These are phyloP conservation scores for Bombus terrestris DNA, from an alignment of 1,140 invertebrate genomes.

Conservation along the genomic window DNA sequence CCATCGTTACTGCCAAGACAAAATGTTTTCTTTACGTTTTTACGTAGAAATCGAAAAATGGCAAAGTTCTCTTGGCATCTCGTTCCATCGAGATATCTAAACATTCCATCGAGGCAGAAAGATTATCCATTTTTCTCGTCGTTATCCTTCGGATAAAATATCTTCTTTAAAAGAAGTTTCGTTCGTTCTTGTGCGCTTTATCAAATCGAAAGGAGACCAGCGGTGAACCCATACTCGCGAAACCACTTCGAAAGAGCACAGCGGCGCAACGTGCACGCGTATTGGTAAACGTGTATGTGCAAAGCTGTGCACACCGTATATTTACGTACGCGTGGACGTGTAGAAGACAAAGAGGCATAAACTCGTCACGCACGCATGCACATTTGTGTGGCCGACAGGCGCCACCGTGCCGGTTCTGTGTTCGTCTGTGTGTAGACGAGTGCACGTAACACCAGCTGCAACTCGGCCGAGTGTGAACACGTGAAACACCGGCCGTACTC, in stretches of 20 bases:
- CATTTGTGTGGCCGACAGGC: constrained; percentile 77
- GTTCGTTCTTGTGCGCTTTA: background rate
- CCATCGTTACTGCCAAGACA: too few species aligned
- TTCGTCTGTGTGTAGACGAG: constrained; percentile 3
- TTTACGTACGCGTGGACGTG: constrained; percentile 34
- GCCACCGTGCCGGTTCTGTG: constrained; percentile 69
- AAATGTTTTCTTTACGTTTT: too few species aligned
- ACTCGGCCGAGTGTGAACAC: constrained; percentile 42
- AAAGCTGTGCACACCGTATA: background rate
- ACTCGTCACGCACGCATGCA: constrained; percentile 78
- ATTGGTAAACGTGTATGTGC: background rate
- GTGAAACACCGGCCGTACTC: constrained; percentile 39
- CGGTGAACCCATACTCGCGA: background rate
- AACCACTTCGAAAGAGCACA: background rate
- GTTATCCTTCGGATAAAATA: background rate
- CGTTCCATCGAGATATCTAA: background rate
- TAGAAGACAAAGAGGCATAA: constrained; percentile 60
- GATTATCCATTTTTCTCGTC: background rate
- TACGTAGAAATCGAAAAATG: too few species aligned
- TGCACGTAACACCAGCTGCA: constrained; percentile 49
- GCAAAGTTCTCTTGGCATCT: background rate
- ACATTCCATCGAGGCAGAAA: background rate
- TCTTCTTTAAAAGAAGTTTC: background rate
- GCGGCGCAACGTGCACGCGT: background rate
- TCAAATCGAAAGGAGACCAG: constrained; percentile 19